A percentile compares a stretch with the other conserved stretches of the same genome.
phyloP scores from a whole-genome alignment of 2,797 vertebrate genomes.

The Acanthis flammea region DNA sequence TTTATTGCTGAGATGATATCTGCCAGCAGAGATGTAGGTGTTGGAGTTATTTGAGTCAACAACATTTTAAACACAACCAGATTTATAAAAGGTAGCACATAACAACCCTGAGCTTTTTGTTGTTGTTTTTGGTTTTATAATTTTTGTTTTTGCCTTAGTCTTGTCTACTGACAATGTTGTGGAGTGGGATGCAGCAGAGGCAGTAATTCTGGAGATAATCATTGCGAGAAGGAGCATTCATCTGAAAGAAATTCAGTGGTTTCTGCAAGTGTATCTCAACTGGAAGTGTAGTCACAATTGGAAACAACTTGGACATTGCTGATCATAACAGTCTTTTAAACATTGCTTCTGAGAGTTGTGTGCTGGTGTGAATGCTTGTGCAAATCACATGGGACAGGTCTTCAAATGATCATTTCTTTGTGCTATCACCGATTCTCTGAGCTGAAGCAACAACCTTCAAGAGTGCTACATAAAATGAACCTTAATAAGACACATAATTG shows the following conservation, averaged over 20 bases:
- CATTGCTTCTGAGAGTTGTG: not conserved
- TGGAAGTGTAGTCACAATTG: conserved; percentile 14
- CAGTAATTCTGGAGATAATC: conserved; percentile 5
- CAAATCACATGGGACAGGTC: not conserved
- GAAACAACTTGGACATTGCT: conserved; percentile 43
- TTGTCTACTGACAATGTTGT: not conserved
- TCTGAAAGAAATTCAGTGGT: conserved; percentile 44
- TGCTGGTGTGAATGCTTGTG: not conserved
- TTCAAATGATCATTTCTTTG: not conserved
- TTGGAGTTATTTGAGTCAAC: not conserved
- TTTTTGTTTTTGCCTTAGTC: not conserved
- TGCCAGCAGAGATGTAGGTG: not conserved
- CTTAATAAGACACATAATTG: not conserved
- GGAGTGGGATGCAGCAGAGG: not conserved
- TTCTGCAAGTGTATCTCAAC: conserved; percentile 40
- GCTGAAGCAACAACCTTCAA: not conserved
- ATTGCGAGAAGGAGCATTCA: not conserved
- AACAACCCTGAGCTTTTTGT: not conserved
- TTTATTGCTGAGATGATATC: not conserved
- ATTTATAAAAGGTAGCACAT: not conserved
- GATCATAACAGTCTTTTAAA: not conserved
- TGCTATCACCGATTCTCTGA: not conserved
- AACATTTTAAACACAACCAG: conserved; percentile 5
- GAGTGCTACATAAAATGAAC: not conserved
- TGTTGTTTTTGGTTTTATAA: not conserved